phyloP scores from a whole-genome alignment of 2,888 invertebrate species.

The Resseliella maxima region DNA sequence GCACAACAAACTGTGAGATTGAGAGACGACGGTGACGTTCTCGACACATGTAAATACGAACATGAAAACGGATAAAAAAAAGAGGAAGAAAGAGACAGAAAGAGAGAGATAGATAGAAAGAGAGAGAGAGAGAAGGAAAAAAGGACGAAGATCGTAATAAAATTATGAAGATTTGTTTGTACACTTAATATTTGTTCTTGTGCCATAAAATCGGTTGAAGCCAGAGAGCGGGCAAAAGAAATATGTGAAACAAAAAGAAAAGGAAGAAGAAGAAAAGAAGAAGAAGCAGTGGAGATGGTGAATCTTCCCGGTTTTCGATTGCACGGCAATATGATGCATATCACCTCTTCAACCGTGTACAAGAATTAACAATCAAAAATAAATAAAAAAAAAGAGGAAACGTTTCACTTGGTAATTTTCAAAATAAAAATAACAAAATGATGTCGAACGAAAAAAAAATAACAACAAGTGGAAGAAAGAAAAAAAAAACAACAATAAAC shows the following conservation, averaged over 20 bases:
- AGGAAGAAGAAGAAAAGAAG: background rate
- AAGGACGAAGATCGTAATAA: constrained; percentile 46
- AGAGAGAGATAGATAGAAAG: background rate
- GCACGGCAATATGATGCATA: constrained; percentile 35
- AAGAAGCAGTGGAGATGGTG: background rate
- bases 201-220: constrained; percentile 20
- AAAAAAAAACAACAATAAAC: too few relatives aligned
- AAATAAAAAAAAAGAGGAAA: background rate
- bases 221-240: too few relatives aligned
- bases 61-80: background rate
- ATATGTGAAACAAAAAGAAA: background rate
- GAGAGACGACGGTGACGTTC: constrained; percentile 49
- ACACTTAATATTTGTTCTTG: constrained; percentile 46
- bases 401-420: background rate
- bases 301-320: background rate
- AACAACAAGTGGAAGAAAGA: too few relatives aligned
- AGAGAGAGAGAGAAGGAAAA: constrained; percentile 19
- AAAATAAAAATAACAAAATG: background rate
- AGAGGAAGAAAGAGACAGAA: background rate
- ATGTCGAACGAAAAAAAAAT: too few relatives aligned
- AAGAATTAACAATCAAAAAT: constrained; percentile 21
- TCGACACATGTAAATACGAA: constrained; percentile 50
- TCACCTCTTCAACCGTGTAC: background rate
- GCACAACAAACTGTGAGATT: background rate
- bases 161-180: constrained; percentile 50